These are phyloP conservation scores for Drosophila melanocephala DNA, from an alignment of 2,888 invertebrate species.

Conservation along the genomic window DNA sequence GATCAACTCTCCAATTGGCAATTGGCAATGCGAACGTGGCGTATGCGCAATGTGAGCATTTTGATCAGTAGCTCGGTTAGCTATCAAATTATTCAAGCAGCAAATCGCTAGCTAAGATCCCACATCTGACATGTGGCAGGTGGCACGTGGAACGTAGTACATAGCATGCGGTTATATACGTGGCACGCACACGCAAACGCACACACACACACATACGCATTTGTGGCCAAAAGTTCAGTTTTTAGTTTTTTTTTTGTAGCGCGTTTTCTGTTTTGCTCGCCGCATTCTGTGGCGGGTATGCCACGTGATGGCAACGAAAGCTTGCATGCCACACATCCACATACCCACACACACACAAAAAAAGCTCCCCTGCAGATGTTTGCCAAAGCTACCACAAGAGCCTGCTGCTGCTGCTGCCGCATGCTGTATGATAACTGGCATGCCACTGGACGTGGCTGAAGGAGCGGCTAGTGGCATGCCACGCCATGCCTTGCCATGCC, in stretches of 20 bases:
- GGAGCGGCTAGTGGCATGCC: slow-evolving; percentile 15
- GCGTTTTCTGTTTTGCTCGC: slow-evolving; percentile 68
- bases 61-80: slow-evolving; percentile 35
- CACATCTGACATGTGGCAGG: not conserved
- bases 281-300: slow-evolving; percentile 47
- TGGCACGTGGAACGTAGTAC: slow-evolving; percentile 18
- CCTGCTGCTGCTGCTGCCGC: slow-evolving; percentile 41
- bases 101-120: slow-evolving; percentile 5
- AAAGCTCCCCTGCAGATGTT: slow-evolving; percentile 63
- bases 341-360: not conserved
- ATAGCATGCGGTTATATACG: not conserved
- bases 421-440: slow-evolving; percentile 65
- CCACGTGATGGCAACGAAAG: slow-evolving; percentile 59
- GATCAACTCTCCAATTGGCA: not conserved
- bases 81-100: not conserved
- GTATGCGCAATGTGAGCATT: slow-evolving; percentile 45
- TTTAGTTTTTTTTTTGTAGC: slow-evolving; percentile 10
- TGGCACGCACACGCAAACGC: not conserved
- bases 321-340: slow-evolving; percentile 55
- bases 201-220: not conserved
- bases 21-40: slow-evolving; percentile 19
- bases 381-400: slow-evolving; percentile 42
- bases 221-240: slow-evolving; percentile 25
- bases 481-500: slow-evolving; percentile 1
- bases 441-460: slow-evolving; percentile 6